These are phyloP conservation scores for Drosophila quinaria DNA, from an alignment of 2,888 invertebrate genomes.

Conservation along the genomic window DNA sequence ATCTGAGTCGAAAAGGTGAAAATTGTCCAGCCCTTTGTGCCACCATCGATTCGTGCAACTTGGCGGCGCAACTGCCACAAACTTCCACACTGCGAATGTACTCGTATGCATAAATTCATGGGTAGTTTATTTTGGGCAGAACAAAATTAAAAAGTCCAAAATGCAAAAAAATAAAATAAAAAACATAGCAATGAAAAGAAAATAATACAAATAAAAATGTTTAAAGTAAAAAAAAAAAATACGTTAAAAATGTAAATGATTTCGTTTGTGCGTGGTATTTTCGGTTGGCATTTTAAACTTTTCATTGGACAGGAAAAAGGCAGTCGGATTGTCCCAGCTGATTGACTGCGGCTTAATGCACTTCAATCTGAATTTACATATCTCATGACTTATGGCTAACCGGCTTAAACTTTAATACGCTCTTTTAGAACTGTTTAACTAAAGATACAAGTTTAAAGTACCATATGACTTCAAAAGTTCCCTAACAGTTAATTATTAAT, in stretches of 20 bases:
- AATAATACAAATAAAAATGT: conserved; percentile 38
- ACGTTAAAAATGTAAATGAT: conserved; percentile 52
- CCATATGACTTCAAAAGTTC: neutral
- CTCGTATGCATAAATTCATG: conserved; percentile 73
- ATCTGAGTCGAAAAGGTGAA: conserved; percentile 26
- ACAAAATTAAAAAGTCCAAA: conserved; percentile 39
- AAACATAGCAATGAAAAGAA: conserved; percentile 10
- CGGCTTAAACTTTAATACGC: neutral
- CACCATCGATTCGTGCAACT: conserved; percentile 1
- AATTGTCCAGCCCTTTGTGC: conserved; percentile 32
- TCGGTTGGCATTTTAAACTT: conserved; percentile 34
- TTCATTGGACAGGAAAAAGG: conserved; percentile 37
- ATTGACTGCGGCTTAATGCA: conserved; percentile 59
- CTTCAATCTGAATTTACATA: conserved; percentile 34
- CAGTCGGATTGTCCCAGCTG: conserved; percentile 45
- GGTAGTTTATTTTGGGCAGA: conserved; percentile 63
- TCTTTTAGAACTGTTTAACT: neutral
- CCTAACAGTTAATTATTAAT: too few relatives aligned
- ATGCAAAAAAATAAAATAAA: conserved; percentile 3
- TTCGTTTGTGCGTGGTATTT: conserved; percentile 42
- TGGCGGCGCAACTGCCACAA: conserved; percentile 51
- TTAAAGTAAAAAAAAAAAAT: conserved; percentile 15
- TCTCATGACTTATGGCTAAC: conserved; percentile 4
- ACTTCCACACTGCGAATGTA: conserved; percentile 51
- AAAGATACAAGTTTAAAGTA: too few relatives aligned